Percentiles rank a stretch among this genome's conserved stretches.
Evolutionary conservation across 2,888 invertebrate species (phyloP).

Genomic region (Pheosia tremula): DNA sequence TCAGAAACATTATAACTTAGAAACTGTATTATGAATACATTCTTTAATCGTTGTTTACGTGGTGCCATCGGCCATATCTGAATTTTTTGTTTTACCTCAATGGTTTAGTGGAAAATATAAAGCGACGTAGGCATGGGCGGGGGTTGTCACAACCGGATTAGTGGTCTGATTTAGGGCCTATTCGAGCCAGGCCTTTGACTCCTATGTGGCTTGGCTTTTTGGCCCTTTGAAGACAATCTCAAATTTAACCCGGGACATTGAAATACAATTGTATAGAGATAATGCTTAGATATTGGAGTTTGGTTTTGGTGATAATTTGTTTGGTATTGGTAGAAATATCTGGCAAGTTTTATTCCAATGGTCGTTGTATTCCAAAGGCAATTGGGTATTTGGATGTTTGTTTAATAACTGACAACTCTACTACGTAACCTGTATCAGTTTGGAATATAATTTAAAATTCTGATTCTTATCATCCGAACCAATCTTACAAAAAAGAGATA

Average conservation of each 20-base stretch:
- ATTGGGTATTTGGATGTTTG: too few relatives aligned
- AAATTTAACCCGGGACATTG: neutral
- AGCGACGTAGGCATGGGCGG: conserved; percentile 44
- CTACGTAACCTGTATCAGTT: too few relatives aligned
- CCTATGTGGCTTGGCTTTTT: conserved; percentile 24
- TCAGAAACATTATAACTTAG: too few relatives aligned
- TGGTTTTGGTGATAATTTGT: neutral
- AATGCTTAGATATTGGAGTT: neutral
- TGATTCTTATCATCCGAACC: too few relatives aligned
- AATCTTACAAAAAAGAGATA: too few relatives aligned
- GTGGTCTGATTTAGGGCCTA: conserved; percentile 63
- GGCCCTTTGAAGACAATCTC: conserved; percentile 17
- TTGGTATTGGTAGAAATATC: neutral
- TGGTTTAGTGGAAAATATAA: conserved; percentile 39
- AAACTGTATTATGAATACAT: too few relatives aligned
- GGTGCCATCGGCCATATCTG: conserved; percentile 25
- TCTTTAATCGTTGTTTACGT: conserved; percentile 15
- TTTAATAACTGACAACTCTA: too few relatives aligned
- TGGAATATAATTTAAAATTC: too few relatives aligned
- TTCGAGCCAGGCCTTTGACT: conserved; percentile 48
- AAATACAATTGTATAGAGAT: neutral
- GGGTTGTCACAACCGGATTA: conserved; percentile 61
- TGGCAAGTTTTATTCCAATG: too few relatives aligned
- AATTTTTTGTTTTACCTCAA: conserved; percentile 47
- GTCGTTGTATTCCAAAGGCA: too few relatives aligned